Conservation (phyloP, 2,888 invertebrate species). For the Tipula confusa region DNA sequence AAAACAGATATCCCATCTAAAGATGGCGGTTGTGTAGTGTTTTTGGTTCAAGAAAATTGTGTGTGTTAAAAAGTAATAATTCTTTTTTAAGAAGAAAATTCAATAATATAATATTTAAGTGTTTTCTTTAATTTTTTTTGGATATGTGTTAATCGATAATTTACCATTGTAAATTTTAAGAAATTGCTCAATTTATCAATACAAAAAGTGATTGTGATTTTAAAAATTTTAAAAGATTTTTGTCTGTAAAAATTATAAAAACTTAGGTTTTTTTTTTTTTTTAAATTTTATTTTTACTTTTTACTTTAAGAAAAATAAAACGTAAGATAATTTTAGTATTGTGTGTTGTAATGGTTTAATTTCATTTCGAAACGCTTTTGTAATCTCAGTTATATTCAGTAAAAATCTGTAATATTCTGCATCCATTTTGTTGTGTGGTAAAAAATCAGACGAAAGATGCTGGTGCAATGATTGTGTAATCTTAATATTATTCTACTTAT, state of each 20-base stretch:
- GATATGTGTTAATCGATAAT: neutral
- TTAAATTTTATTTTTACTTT: neutral
- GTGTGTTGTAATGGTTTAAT: neutral
- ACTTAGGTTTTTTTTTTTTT: neutral
- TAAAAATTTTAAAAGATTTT: neutral
- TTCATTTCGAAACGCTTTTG: neutral
- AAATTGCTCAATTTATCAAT: slow-evolving; percentile 4
- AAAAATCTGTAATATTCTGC: neutral
- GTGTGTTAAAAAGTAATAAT: neutral
- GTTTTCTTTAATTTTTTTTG: neutral
- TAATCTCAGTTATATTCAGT: neutral
- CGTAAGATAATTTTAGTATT: neutral
- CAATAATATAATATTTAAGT: neutral
- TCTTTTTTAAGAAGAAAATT: neutral
- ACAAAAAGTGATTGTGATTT: slow-evolving; percentile 7
- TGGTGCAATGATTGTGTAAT: neutral
- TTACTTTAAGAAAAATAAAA: neutral
- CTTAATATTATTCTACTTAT: neutral
- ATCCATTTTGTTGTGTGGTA: neutral
- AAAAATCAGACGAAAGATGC: slow-evolving; percentile 3
- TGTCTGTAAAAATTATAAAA: neutral
- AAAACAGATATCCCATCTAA: neutral
- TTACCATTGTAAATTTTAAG: neutral
- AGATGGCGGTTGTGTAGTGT: slow-evolving; percentile 25
- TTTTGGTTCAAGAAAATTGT: neutral